Base-by-base conservation (phyloP, 1,140 invertebrate species). In the Agrypnia vestita region DNA sequence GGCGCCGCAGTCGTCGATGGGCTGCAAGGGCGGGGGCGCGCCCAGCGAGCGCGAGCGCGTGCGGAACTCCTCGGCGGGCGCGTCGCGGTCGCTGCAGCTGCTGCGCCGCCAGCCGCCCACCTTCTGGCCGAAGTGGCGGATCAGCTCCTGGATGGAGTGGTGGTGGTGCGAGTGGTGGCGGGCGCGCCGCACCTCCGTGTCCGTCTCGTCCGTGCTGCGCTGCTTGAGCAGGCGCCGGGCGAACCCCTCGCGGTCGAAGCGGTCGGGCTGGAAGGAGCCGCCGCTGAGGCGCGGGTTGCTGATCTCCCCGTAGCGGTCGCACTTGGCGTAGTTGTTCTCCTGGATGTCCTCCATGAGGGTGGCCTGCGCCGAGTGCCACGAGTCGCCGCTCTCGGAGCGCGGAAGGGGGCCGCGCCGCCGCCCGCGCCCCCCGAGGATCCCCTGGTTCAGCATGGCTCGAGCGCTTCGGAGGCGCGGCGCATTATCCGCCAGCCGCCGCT, bases 31-130 rank as follows among this genome's bases (percentile, higher is more conserved):
- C 64, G 84, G 84, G 11, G 78, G 84, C 8, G 92, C 93, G 85
- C 96, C 95, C 77, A 96, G 86, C 43, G 94, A 95, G 85, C 94
- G 94, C 19, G 94, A 95, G 35, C 95, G 90, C 51, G 91, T 92
- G 9, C 95, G 89, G 82, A 95, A 95, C 71, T 94, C 93, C 81
- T 89, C 90, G 80, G 88, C 90, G 0, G 87, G 86, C 84, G 84
- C 86, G 83, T 82, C 90, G 64, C 82, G 89, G 74, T 86, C 91
- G 87, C 83, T 90, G 89, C 86, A 90, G 86, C 87, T 92, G 76
- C 86, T 88, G 77, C 91, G 86, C 17, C 92, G 87, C 92, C 92
- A 93, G 78, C 91, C 87, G 19, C 91, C 90, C 43, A 93, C 90
- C 85, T 92, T 93, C 83, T 93, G 93, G 4, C 93, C 91, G 82